These are phyloP conservation scores for Clavelina lepadiformis DNA, from an alignment of 23 tunicate species.

Conservation along the genomic window DNA sequence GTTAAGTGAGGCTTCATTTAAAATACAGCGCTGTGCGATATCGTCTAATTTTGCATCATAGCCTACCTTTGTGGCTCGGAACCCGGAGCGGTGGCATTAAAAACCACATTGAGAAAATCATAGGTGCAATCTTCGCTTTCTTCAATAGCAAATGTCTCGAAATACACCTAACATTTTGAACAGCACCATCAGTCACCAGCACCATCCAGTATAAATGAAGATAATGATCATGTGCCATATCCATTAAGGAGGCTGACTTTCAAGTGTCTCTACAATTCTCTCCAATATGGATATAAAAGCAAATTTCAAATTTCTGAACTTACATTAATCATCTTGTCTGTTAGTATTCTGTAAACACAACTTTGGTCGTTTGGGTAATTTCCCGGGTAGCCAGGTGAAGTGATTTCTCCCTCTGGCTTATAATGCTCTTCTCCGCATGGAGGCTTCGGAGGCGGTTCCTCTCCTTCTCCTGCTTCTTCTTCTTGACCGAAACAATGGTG, in stretches of 20 bases:
- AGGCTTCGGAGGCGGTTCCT: constrained; percentile 21
- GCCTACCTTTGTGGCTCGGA: constrained; percentile 58
- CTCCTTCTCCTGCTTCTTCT: background rate
- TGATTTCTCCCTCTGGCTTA: constrained; percentile 32
- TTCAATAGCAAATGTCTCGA: constrained; percentile 71
- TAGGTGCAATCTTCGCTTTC: constrained; percentile 64
- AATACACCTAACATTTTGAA: constrained; percentile 40
- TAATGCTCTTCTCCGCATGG: constrained; percentile 51
- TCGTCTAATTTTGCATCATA: no score
- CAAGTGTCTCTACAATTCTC: background rate
- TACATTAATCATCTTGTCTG: constrained; percentile 37
- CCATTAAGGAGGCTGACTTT: background rate
- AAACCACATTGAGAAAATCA: constrained; percentile 71
- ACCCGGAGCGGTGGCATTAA: constrained; percentile 70
- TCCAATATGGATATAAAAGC: background rate
- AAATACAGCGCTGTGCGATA: no score
- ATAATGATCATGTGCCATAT: no score
- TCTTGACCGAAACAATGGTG: constrained; percentile 19
- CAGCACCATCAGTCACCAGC: background rate
- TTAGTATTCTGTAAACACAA: constrained; percentile 61
- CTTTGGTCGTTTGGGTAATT: constrained; percentile 42
- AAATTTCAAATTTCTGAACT: constrained; percentile 4
- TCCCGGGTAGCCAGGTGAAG: constrained; percentile 40
- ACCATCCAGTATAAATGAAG: background rate
- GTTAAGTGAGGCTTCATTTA: no score